Conservation (phyloP, 2,888 invertebrate genomes). For the Lasioglossum zephyrum region DNA sequence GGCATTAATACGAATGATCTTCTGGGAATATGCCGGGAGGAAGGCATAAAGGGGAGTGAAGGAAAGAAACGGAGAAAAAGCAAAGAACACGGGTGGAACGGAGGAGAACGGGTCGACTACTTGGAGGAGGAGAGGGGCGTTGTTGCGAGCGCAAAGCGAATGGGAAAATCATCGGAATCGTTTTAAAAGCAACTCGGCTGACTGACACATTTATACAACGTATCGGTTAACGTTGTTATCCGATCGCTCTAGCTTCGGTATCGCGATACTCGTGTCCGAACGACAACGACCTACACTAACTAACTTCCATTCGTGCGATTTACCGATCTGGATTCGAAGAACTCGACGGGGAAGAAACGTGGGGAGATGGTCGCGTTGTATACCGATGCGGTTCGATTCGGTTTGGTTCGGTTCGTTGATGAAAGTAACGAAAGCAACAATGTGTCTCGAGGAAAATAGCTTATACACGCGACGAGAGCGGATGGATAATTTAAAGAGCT, state of each 20-base stretch:
- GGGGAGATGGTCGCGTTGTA: not conserved
- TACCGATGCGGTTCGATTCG: not conserved
- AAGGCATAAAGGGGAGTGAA: slow-evolving; percentile 10
- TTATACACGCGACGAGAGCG: not conserved
- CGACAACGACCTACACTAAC: not conserved
- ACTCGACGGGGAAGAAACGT: no score
- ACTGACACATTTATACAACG: slow-evolving; percentile 20
- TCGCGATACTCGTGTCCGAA: not conserved
- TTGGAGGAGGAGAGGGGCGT: not conserved
- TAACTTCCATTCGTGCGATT: not conserved
- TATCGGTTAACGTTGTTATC: not conserved
- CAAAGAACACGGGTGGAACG: slow-evolving; percentile 23
- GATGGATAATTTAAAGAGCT: slow-evolving; percentile 36
- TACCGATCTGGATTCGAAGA: not conserved
- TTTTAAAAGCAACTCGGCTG: slow-evolving; percentile 8
- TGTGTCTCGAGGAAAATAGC: not conserved
- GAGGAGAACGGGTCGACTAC: slow-evolving; percentile 1
- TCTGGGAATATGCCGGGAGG: slow-evolving; percentile 44
- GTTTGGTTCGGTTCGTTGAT: not conserved
- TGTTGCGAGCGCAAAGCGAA: not conserved
- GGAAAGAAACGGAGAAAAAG: not conserved
- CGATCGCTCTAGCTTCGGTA: not conserved
- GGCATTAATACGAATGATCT: slow-evolving; percentile 43
- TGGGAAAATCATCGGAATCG: not conserved
- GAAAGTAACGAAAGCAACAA: not conserved